phyloP scores from a whole-genome alignment of 2,113 vertebrate genomes.

The Brevimyrus niger region DNA sequence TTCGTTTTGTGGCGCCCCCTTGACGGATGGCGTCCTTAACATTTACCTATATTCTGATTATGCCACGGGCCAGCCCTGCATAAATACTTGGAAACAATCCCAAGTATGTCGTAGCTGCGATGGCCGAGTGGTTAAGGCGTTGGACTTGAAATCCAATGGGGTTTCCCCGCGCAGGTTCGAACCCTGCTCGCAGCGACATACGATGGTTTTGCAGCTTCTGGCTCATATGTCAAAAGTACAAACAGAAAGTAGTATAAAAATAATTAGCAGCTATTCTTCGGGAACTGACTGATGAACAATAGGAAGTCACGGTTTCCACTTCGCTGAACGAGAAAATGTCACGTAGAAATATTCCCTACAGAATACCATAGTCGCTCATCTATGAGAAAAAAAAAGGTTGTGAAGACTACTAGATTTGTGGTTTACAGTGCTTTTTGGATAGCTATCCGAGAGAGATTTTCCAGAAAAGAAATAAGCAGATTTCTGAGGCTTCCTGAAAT shows the following conservation, averaged over 20 bases:
- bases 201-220: background rate
- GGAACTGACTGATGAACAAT: background rate
- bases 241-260: background rate
- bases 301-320: background rate
- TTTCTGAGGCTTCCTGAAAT: no score
- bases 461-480: no score
- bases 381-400: no score
- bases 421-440: no score
- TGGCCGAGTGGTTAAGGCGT: constrained; percentile 82
- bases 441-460: no score
- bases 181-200: constrained; percentile 66
- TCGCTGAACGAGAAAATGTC: background rate
- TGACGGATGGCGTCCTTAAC: no score
- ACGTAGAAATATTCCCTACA: background rate
- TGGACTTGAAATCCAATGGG: constrained; percentile 65
- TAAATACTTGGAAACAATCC: no score
- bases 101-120: background rate
- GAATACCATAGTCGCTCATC: no score
- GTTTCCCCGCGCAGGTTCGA: constrained; percentile 56
- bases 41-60: no score
- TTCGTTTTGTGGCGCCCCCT: no score
- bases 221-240: background rate
- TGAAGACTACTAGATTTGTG: no score
- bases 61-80: no score
- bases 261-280: background rate